Evolutionary conservation across 2,113 vertebrate species (phyloP), one percentile per base, ranked within the genome.

Genomic region (Cnemophilus loriae): DNA sequence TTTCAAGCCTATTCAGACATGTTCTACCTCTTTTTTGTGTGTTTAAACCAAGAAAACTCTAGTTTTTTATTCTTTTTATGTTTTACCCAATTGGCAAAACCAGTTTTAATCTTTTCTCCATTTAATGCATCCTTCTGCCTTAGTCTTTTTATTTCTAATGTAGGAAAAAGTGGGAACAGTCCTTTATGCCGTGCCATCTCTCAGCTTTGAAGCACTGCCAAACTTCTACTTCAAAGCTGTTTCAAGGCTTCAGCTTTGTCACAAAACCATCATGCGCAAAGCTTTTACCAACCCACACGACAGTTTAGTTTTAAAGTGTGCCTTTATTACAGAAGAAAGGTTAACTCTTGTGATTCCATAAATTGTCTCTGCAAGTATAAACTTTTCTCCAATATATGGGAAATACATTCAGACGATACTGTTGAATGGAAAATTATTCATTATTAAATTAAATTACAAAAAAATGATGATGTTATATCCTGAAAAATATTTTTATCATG

Each of bases 131-230:
- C 44, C 8, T 88, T 84, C 35, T 87, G 60, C 35, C n/a, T 74
- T 71, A 68, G 27, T 78, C 28, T 41, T 80, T 87, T 61, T 61
- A 37, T 79, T 95, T 93, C 75, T 35, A 49, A 3, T 22, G 11
- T 64, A 52, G 44, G 44, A 27, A 47, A 90, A 91, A 76, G 18
- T 52, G 49, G 60, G 27, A 16, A 50, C 73, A 91, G 30, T 56
- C 35, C 47, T 87, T 89, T 49, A 56, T 73, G 21, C 30, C 41
- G 11, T 91, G 56, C 41, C 47, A 79, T 91, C 64, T 90, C 33
- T 84, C 16, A 86, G 76, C 87, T 96, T 96, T 97, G 96, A 96
- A 91, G 84, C 35, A 39, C 52, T 95, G 92, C 84, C 94, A 96
- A 65, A 57, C 24, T 67, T 85, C 22, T 75, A 64, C 63, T 95